Evolutionary conservation across 2,888 invertebrate species (phyloP), one percentile per base, ranked within the genome.

Genomic region (Hirtodrosophila confusa): DNA sequence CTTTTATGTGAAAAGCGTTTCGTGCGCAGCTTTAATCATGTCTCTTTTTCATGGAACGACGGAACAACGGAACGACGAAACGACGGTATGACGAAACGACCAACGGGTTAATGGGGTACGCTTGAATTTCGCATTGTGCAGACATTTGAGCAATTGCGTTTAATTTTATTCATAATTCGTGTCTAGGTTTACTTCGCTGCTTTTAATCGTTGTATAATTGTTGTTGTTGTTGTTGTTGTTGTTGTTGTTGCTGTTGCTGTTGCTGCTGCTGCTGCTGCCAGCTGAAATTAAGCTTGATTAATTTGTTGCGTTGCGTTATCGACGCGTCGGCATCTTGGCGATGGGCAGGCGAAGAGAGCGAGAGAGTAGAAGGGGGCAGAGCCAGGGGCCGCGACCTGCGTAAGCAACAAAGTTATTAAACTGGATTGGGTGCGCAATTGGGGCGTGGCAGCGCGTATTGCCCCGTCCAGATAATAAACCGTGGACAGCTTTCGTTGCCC

Each of bases 1-100:
- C 84, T 84, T 84, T 84, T 80, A 87, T 85, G 83, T 83, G 82
- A 84, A 85, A 80, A 85, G 82, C 79, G 87, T 87, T 87, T 84
- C 87, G 83, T 84, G 87, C 85, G 79, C 82, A 69, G 69, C 68
- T 85, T 83, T 82, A 82, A 82, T 82, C 82, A 82, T 86, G 86
- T 80, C 84, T 76, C 78, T 86, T 75, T 31, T 79, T 75, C 70
- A 71, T 61, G 76, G 76, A 75, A 69, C 68, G 49, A 63, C 54
- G 57, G 43, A 54, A 36, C 36, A 40, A 43, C 23, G 43, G 6
- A n/a, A 7, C 31, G 40, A 23, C 4, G 36, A 23, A 40, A 17
- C 17, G 41, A 23, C 17, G n/a, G 8, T 1, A 31, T 9, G 40
- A 17, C 5, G 29, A 24, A 31, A 17, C 31, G 41, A 23, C 17